Percentiles rank a stretch among this genome's conserved stretches.
phyloP scores from a whole-genome alignment of 2,888 invertebrate species.

The Polyploca ridens region DNA sequence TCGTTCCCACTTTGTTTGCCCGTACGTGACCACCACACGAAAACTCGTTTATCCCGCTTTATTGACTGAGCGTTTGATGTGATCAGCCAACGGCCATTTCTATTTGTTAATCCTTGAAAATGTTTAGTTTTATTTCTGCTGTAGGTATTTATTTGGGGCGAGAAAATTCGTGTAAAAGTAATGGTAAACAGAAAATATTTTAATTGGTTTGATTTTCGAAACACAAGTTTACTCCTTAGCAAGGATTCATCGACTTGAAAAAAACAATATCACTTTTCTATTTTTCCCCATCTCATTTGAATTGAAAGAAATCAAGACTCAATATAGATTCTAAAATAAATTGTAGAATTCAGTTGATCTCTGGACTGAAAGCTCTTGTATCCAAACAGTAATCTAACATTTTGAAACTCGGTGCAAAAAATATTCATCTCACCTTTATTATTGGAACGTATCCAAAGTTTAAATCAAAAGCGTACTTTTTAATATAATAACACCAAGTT shows the following conservation, averaged over 20 bases:
- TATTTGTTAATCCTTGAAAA: background rate
- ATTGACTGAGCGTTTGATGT: conserved; percentile 6
- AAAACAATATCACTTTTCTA: no score
- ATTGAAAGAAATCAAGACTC: no score
- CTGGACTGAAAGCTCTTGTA: background rate
- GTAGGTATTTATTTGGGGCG: background rate
- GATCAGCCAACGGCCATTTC: conserved; percentile 6
- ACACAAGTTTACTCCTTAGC: no score
- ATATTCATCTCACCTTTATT: conserved; percentile 38
- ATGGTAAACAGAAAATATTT: no score
- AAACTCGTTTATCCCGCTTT: conserved; percentile 6
- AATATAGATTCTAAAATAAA: background rate
- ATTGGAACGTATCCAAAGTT: conserved; percentile 43
- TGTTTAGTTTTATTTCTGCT: background rate
- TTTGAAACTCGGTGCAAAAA: conserved; percentile 13
- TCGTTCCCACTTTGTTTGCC: conserved; percentile 5
- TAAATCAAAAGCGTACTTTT: conserved; percentile 55
- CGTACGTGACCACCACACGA: conserved; percentile 6
- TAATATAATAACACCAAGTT: conserved; percentile 47
- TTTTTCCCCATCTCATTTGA: no score
- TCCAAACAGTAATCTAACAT: conserved; percentile 7
- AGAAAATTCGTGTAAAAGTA: no score
- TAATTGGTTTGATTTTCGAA: no score
- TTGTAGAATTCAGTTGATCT: background rate
- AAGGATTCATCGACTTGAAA: no score